Evolutionary conservation across 2,888 invertebrate species (phyloP).

Genomic region (Homarus gammarus): DNA sequence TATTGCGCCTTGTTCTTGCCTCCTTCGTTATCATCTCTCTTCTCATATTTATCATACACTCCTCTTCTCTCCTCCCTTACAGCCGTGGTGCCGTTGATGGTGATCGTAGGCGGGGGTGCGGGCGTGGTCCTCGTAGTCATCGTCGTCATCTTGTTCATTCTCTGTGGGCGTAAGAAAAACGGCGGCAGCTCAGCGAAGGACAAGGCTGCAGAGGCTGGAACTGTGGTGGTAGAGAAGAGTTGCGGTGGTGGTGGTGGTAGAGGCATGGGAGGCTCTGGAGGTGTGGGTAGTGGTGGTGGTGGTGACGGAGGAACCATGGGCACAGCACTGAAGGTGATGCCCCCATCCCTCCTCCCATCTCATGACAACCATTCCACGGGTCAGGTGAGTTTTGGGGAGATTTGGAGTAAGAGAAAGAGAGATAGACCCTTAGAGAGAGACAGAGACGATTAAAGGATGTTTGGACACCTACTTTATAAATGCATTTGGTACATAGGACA

Average conservation of each 20-base stretch:
- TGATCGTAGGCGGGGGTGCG: slow-evolving; percentile 91
- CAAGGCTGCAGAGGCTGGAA: slow-evolving; percentile 48
- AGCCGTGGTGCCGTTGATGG: slow-evolving; percentile 88
- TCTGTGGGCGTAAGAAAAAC: slow-evolving; percentile 84
- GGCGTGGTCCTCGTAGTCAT: slow-evolving; percentile 91
- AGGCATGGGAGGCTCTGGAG: background rate
- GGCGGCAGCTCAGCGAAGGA: slow-evolving; percentile 15
- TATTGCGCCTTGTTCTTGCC: too few species aligned
- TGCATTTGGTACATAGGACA: too few species aligned
- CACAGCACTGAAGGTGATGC: slow-evolving; percentile 56
- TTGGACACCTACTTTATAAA: too few species aligned
- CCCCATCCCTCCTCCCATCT: slow-evolving; percentile 30
- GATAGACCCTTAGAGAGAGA: too few species aligned
- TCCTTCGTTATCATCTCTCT: background rate
- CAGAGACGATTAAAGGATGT: too few species aligned
- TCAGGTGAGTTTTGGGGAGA: slow-evolving; percentile 57
- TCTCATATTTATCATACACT: background rate
- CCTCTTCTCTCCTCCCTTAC: slow-evolving; percentile 77
- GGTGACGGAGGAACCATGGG: slow-evolving; percentile 35
- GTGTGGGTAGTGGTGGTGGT: background rate
- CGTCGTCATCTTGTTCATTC: slow-evolving; percentile 88
- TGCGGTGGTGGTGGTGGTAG: background rate
- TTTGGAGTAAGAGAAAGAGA: too few species aligned
- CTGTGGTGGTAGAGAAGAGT: slow-evolving; percentile 29
- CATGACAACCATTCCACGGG: slow-evolving; percentile 61